phyloP scores from a whole-genome alignment of 2,888 invertebrate species.

The Nebria brevicollis region DNA sequence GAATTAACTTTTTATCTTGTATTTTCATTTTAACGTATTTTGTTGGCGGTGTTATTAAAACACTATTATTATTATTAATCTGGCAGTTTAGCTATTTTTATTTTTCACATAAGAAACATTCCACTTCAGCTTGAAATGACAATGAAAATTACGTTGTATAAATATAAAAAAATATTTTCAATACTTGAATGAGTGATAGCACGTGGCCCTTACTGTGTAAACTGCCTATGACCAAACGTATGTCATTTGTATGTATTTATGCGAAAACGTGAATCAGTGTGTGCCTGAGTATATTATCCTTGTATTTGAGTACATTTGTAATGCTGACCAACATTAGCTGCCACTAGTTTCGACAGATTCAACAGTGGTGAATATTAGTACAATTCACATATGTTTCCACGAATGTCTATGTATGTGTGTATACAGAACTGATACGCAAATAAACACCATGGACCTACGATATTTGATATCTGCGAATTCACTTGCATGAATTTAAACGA shows the following conservation, averaged over 20 bases:
- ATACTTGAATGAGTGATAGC: too few relatives aligned
- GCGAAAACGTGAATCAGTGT: neutral
- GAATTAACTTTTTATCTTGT: too few relatives aligned
- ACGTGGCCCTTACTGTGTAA: neutral
- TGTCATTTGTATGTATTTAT: neutral
- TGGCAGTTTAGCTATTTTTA: too few relatives aligned
- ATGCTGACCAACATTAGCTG: neutral
- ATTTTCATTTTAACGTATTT: too few relatives aligned
- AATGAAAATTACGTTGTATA: too few relatives aligned
- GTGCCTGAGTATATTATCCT: neutral
- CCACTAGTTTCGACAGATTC: neutral
- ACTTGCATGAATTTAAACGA: constrained; percentile 18
- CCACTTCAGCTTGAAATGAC: too few relatives aligned
- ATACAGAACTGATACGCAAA: constrained; percentile 43
- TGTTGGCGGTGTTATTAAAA: too few relatives aligned
- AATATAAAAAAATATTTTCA: too few relatives aligned
- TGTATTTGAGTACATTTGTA: neutral
- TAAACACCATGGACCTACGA: constrained; percentile 35
- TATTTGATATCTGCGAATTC: constrained; percentile 28
- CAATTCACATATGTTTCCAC: neutral
- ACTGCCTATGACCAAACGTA: neutral
- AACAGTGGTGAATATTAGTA: neutral
- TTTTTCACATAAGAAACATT: too few relatives aligned
- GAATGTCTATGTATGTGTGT: neutral
- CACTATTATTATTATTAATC: too few relatives aligned